A percentile compares a stretch with the other conserved stretches of the same genome.
These are phyloP conservation scores for Hyles vespertilio DNA, from an alignment of 1,140 invertebrate genomes.

Conservation along the genomic window DNA sequence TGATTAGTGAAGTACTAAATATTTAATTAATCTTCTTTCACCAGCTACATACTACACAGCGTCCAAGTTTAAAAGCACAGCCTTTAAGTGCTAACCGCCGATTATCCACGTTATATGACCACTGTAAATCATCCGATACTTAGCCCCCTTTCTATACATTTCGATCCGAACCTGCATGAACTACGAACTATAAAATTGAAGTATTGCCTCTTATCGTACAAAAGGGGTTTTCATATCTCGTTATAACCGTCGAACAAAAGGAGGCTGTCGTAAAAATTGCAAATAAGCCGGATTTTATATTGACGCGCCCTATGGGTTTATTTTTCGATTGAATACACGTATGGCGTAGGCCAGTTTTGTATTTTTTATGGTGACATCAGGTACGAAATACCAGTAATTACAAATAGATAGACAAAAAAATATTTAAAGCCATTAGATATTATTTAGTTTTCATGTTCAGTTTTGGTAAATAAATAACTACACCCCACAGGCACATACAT, in stretches of 20 bases:
- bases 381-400: too few relatives aligned
- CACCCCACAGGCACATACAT: too few relatives aligned
- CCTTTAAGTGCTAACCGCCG: slow-evolving; percentile 57
- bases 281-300: slow-evolving; percentile 57
- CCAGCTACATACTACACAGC: slow-evolving; percentile 27
- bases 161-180: slow-evolving; percentile 41
- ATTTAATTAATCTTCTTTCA: not conserved
- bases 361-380: too few relatives aligned
- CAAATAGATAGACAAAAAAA: too few relatives aligned
- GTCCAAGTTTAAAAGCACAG: slow-evolving; percentile 29
- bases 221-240: slow-evolving; percentile 56
- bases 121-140: slow-evolving; percentile 66
- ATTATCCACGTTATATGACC: slow-evolving; percentile 67
- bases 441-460: too few relatives aligned
- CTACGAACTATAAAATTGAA: slow-evolving; percentile 71
- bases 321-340: slow-evolving; percentile 7
- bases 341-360: too few relatives aligned
- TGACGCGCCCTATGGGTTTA: slow-evolving; percentile 32
- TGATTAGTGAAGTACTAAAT: not conserved
- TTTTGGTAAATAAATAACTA: too few relatives aligned
- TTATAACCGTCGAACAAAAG: slow-evolving; percentile 47
- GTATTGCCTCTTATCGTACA: slow-evolving; percentile 53
- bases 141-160: slow-evolving; percentile 45
- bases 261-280: slow-evolving; percentile 61
- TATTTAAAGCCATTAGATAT: too few relatives aligned